Percentiles rank a stretch among this genome's conserved stretches.
phyloP scores from a whole-genome alignment of 2,888 invertebrate species.

The Chaetoderma sp. region DNA sequence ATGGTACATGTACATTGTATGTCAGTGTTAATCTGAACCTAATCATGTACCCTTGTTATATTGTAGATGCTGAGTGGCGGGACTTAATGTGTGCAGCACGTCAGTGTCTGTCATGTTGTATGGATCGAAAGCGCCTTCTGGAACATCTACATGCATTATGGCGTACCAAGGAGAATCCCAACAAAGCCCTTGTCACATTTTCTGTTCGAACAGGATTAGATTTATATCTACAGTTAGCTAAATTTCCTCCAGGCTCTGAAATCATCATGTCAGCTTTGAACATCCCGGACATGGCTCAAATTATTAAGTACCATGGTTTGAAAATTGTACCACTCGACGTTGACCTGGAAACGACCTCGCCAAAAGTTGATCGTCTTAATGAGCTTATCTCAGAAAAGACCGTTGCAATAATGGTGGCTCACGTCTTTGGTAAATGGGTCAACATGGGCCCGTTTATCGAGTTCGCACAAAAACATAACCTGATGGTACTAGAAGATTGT shows the following conservation, averaged over 20 bases:
- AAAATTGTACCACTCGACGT: constrained; percentile 65
- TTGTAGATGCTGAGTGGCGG: constrained; percentile 48
- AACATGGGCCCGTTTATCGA: constrained; percentile 60
- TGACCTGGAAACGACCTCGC: constrained; percentile 62
- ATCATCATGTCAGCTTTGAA: constrained; percentile 70
- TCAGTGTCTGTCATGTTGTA: constrained; percentile 36
- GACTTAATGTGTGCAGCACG: constrained; percentile 40
- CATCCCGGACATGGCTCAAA: constrained; percentile 66
- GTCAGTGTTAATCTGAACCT: background rate
- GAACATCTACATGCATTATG: constrained; percentile 45
- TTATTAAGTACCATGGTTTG: constrained; percentile 62
- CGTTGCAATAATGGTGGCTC: constrained; percentile 65
- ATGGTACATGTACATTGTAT: no score
- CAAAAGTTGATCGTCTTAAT: constrained; percentile 59
- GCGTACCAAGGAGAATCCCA: constrained; percentile 44
- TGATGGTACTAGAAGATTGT: constrained; percentile 67
- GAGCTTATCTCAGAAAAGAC: constrained; percentile 60
- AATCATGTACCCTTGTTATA: background rate
- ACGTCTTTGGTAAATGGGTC: constrained; percentile 65
- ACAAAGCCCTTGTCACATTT: constrained; percentile 54
- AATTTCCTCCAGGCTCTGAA: constrained; percentile 67
- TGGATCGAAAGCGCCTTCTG: constrained; percentile 34
- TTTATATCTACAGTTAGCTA: constrained; percentile 56
- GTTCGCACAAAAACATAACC: constrained; percentile 49
- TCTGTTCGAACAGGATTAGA: constrained; percentile 64